phyloP scores from a whole-genome alignment of 1,140 invertebrate genomes.

The Hylaeus volcanicus region DNA sequence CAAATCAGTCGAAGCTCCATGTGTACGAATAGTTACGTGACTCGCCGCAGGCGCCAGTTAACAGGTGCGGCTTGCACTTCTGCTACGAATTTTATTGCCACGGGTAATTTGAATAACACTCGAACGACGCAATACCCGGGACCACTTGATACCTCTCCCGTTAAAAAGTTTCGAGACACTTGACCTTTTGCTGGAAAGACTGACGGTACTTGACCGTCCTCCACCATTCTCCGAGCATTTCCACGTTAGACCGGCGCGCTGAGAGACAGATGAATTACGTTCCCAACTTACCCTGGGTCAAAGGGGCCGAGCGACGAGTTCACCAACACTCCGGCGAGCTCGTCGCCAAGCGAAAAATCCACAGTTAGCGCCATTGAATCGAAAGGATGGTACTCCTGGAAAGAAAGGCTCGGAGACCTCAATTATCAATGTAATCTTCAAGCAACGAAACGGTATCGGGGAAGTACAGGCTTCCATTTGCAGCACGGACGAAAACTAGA shows the following conservation, averaged over 20 bases:
- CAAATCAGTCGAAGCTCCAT: too few species aligned
- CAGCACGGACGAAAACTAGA: slow-evolving; percentile 30
- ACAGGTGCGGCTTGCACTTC: not conserved
- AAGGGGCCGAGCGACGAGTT: slow-evolving; percentile 26
- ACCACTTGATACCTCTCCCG: not conserved
- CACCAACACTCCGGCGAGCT: not conserved
- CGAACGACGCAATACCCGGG: not conserved
- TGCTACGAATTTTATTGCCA: not conserved
- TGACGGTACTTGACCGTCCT: slow-evolving; percentile 26
- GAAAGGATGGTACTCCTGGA: slow-evolving; percentile 19
- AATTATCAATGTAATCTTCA: slow-evolving; percentile 65
- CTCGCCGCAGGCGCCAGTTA: too few species aligned
- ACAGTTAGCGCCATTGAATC: slow-evolving; percentile 24
- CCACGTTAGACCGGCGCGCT: slow-evolving; percentile 15
- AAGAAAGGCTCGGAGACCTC: slow-evolving; percentile 58
- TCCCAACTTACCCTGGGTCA: slow-evolving; percentile 33
- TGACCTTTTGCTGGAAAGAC: slow-evolving; percentile 25
- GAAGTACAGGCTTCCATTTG: slow-evolving; percentile 48
- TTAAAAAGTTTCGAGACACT: slow-evolving; percentile 12
- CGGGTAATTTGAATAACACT: slow-evolving; percentile 7
- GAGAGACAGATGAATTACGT: slow-evolving; percentile 53
- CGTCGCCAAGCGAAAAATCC: slow-evolving; percentile 28
- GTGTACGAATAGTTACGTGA: too few species aligned
- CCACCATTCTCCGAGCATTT: slow-evolving; percentile 17
- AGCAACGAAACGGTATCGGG: slow-evolving; percentile 46